A percentile compares a stretch with the other conserved stretches of the same genome.
phyloP scores from a whole-genome alignment of 2,888 invertebrate species.

The Pseudanteris insignis region DNA sequence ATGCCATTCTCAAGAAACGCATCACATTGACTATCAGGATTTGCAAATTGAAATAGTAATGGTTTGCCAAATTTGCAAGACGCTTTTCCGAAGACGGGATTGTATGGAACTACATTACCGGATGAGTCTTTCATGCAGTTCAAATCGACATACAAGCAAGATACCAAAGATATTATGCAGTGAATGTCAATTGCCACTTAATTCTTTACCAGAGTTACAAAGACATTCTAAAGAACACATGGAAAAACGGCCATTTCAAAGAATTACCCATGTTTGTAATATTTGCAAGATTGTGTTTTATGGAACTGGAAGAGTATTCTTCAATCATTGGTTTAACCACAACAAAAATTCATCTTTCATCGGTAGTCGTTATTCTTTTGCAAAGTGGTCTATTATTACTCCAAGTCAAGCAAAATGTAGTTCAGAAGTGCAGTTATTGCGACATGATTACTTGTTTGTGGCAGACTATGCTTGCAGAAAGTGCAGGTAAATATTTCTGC shows the following conservation, averaged over 20 bases:
- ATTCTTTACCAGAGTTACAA: slow-evolving; percentile 51
- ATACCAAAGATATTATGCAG: slow-evolving; percentile 56
- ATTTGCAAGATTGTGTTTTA: slow-evolving; percentile 60
- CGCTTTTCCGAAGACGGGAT: slow-evolving; percentile 54
- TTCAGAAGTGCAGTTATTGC: slow-evolving; percentile 21
- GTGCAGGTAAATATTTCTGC: slow-evolving; percentile 15
- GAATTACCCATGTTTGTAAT: slow-evolving; percentile 55
- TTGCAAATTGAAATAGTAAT: slow-evolving; percentile 59
- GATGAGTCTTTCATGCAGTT: slow-evolving; percentile 19
- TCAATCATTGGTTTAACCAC: slow-evolving; percentile 57
- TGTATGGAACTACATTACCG: slow-evolving; percentile 59
- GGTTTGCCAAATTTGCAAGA: slow-evolving; percentile 53
- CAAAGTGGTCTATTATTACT: slow-evolving; percentile 49
- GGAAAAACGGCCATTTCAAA: slow-evolving; percentile 35
- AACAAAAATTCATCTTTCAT: slow-evolving; percentile 52
- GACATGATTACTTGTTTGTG: slow-evolving; percentile 52
- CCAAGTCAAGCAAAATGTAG: slow-evolving; percentile 27
- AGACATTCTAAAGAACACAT: slow-evolving; percentile 52
- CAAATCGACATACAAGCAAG: slow-evolving; percentile 45
- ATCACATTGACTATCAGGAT: slow-evolving; percentile 23
- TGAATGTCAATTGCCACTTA: slow-evolving; percentile 49
- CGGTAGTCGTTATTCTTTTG: slow-evolving; percentile 55
- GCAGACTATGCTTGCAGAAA: slow-evolving; percentile 56
- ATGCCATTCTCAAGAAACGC: slow-evolving; percentile 51
- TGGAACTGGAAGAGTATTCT: slow-evolving; percentile 55